Evolutionary conservation across 2,113 vertebrate species (phyloP).

Genomic region (Amazona vittata): DNA sequence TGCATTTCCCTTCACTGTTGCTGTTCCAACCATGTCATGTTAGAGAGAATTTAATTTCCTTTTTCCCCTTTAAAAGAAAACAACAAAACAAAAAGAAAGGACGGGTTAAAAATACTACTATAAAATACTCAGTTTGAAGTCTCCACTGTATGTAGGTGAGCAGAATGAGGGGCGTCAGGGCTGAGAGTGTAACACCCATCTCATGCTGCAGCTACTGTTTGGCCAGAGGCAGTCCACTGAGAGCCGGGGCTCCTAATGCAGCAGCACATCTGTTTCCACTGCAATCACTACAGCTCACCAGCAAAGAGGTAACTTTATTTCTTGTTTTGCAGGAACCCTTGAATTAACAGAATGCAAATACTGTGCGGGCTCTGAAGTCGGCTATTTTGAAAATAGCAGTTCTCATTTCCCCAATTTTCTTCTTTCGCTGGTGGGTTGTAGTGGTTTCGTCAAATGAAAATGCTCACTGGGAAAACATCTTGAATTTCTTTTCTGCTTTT

Average conservation of each 20-base stretch:
- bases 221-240: not conserved
- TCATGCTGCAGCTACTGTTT: not conserved
- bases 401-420: slow-evolving; percentile 55
- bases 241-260: not conserved
- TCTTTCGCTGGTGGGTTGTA: not conserved
- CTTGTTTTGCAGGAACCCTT: not conserved
- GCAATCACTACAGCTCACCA: not conserved
- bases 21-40: not conserved
- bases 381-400: not conserved
- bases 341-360: slow-evolving; percentile 38
- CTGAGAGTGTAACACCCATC: not conserved
- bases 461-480: not conserved
- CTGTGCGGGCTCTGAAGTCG: not conserved
- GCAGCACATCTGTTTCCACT: not conserved
- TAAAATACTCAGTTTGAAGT: not conserved
- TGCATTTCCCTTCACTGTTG: not conserved
- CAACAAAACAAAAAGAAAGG: not conserved
- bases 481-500: slow-evolving; percentile 27
- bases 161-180: not conserved
- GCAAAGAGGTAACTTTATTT: not conserved
- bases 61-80: not conserved
- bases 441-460: not conserved
- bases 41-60: slow-evolving; percentile 10
- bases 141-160: not conserved
- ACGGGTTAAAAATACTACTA: not conserved